Conservation (phyloP, 30 jellyfish, hydroid and myxozoan genomes). For the Nemopilema nomurai region DNA sequence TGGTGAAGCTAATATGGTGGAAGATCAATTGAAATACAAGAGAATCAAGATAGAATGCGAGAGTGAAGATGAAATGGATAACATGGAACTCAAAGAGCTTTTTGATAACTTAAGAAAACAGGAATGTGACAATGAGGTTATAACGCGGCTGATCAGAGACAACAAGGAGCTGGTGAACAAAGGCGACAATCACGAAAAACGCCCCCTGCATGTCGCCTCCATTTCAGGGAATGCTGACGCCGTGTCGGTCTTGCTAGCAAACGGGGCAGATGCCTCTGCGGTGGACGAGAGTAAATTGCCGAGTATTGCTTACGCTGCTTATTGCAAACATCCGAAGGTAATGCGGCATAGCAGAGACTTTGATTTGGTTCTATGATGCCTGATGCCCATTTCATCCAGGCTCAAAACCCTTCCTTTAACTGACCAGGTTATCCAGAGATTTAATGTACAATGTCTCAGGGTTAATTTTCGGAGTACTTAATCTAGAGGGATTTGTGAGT, state of each 20-base stretch:
- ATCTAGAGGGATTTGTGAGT: too few relatives aligned
- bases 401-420: too few relatives aligned
- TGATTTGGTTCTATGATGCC: too few relatives aligned
- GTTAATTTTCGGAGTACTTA: too few relatives aligned
- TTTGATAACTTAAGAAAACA: constrained; percentile 4
- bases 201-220: constrained; percentile 73
- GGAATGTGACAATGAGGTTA: background rate
- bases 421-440: too few relatives aligned
- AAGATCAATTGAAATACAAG: background rate
- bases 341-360: too few relatives aligned
- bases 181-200: constrained; percentile 30
- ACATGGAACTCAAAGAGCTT: background rate
- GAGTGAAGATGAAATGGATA: constrained; percentile 25
- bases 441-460: too few relatives aligned
- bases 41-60: constrained; percentile 36
- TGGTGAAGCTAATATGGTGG: background rate
- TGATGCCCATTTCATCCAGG: too few relatives aligned
- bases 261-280: constrained; percentile 47
- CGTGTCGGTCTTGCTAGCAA: constrained; percentile 35
- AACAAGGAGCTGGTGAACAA: background rate
- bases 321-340: constrained; percentile 60
- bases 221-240: constrained; percentile 35
- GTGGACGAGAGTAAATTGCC: constrained; percentile 31
- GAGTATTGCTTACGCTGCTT: constrained; percentile 72
- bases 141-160: background rate